phyloP scores from a whole-genome alignment of 2,797 vertebrate genomes.

The Centropyge bicolor region DNA sequence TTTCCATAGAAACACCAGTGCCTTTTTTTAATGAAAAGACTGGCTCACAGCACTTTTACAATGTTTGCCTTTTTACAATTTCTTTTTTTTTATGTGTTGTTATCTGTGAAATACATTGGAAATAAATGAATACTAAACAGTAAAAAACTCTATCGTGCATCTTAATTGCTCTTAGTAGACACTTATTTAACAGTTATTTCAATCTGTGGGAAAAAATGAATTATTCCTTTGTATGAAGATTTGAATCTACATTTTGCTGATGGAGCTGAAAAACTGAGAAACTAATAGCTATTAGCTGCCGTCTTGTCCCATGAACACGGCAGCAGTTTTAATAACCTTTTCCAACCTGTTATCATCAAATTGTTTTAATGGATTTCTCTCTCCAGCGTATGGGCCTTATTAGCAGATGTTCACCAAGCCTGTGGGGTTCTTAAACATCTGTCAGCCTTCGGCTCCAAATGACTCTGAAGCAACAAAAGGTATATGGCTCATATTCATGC shows the following conservation, averaged over 20 bases:
- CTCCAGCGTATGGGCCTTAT: slow-evolving; percentile 20
- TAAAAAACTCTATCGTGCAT: not conserved
- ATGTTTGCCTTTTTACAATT: slow-evolving; percentile 6
- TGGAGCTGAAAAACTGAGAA: not conserved
- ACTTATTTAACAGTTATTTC: not conserved
- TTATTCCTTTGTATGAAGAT: not conserved
- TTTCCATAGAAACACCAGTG: slow-evolving; percentile 21
- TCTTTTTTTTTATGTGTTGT: slow-evolving; percentile 16
- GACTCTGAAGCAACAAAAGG: slow-evolving; percentile 27
- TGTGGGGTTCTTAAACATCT: slow-evolving; percentile 34
- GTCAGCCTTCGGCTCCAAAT: slow-evolving; percentile 31
- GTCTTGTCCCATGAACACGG: slow-evolving; percentile 14
- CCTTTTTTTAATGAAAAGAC: slow-evolving; percentile 32
- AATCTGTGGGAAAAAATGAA: not conserved
- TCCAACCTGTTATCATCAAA: slow-evolving; percentile 48
- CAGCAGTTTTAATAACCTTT: slow-evolving; percentile 45
- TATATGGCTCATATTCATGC: not conserved
- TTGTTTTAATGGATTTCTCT: slow-evolving; percentile 46
- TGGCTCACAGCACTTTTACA: slow-evolving; percentile 4
- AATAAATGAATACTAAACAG: slow-evolving; percentile 51
- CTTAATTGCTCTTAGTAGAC: not conserved
- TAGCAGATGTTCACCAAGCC: slow-evolving; percentile 27
- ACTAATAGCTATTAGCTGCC: slow-evolving; percentile 16
- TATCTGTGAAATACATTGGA: slow-evolving; percentile 39
- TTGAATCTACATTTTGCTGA: not conserved